These are phyloP conservation scores for Drosophila rhopaloa DNA, from an alignment of 1,140 invertebrate species.

Conservation along the genomic window DNA sequence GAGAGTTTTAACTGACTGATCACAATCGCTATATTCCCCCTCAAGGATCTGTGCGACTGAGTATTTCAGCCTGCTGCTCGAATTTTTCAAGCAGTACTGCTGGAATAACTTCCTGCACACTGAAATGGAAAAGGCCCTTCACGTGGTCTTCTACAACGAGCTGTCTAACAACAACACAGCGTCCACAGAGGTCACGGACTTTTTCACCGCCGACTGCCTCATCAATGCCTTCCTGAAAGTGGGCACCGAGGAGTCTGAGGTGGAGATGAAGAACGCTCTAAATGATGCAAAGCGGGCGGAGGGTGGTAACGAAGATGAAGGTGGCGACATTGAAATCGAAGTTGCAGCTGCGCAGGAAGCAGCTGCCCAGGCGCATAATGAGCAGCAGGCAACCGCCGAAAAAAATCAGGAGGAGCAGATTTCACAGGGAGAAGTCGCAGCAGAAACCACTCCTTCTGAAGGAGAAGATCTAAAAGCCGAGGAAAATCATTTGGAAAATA, in stretches of 20 bases:
- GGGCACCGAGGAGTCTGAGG: slow-evolving; percentile 29
- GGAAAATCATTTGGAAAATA: slow-evolving; percentile 42
- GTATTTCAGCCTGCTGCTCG: slow-evolving; percentile 86
- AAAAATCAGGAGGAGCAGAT: slow-evolving; percentile 13
- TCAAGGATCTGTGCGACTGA: slow-evolving; percentile 78
- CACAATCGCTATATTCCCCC: neutral
- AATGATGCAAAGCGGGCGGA: slow-evolving; percentile 54
- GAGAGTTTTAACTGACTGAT: neutral
- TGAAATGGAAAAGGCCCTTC: slow-evolving; percentile 91
- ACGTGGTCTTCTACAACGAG: slow-evolving; percentile 86
- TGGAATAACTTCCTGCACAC: slow-evolving; percentile 96
- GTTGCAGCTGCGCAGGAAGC: slow-evolving; percentile 40
- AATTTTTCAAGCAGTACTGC: slow-evolving; percentile 93
- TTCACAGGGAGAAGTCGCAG: neutral
- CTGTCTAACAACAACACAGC: slow-evolving; percentile 65
- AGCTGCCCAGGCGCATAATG: slow-evolving; percentile 2
- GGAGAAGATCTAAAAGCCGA: neutral
- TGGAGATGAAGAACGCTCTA: slow-evolving; percentile 55
- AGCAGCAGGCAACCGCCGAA: neutral
- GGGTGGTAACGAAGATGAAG: slow-evolving; percentile 28
- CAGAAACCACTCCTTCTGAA: neutral
- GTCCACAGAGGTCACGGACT: slow-evolving; percentile 55
- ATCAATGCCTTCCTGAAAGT: slow-evolving; percentile 48
- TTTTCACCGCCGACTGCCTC: slow-evolving; percentile 42
- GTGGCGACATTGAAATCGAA: slow-evolving; percentile 39